Evolutionary conservation across 2,797 vertebrate genomes (phyloP), one percentile per base, ranked within the genome.

Genomic region (Ctenopoma kingsleyae): DNA sequence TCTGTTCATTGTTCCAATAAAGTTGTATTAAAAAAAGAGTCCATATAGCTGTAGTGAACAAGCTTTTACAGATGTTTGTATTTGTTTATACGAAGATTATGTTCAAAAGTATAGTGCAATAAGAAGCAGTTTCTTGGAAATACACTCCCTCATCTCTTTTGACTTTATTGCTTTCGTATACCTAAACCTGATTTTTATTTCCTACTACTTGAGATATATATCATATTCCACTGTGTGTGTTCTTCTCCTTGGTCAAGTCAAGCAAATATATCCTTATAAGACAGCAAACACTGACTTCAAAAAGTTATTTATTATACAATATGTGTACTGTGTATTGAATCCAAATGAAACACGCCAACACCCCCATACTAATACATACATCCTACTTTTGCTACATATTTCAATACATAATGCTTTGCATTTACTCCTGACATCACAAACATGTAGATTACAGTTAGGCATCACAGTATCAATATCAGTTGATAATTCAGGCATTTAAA

Each of bases 401-500:
- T 6, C 3, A 66, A 47, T 19, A 48, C 17, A 15, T 19, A 36
- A 16, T 15, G 27, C 15, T 51, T 57, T 30, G 23, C 55, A 22
- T 52, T 62, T 11, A 11, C 11, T 43, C 20, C 43, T 47, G 56
- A 46, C 20, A 44, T n/a, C 40, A 56, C 5, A 19, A 20, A 43
- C 13, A 5, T 41, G 27, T 27, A 67, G 36, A 54, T 65, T 6
- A 36, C 20, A 30, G 20, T 7, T 16, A 44, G 49, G 35, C 8
- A 6, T 66, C 27, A 59, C 36, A 50, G 44, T 17, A 47, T 62
- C 25, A n/a, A n/a, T 61, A 22, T 53, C 41, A 38, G 50, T 61
- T 36, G 16, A 56, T 50, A 19, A 50, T 36, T 50, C 41, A 38
- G 2, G 5, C 62, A 66, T 50, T n/a, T 49, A 43, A 36, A 35